phyloP scores from a whole-genome alignment of 2,797 vertebrate genomes.

The Scolopax bukidnonensis region DNA sequence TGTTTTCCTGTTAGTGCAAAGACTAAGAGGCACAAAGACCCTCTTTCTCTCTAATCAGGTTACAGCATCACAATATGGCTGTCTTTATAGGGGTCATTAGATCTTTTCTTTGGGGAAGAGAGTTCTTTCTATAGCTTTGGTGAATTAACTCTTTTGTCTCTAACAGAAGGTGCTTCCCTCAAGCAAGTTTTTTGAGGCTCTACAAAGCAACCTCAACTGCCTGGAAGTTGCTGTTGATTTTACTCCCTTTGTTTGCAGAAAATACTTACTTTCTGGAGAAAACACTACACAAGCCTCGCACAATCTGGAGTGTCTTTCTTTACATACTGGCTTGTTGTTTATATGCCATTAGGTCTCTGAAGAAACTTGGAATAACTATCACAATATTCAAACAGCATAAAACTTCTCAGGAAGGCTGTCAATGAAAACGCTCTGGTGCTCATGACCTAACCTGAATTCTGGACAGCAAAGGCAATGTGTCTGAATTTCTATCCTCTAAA shows the following conservation, averaged over 20 bases:
- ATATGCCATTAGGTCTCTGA: neutral
- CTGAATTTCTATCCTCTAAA: neutral
- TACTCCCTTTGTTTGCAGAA: neutral
- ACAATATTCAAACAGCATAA: neutral
- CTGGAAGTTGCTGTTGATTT: conserved; percentile 40
- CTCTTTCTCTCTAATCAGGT: conserved; percentile 47
- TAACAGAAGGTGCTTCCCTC: conserved; percentile 44
- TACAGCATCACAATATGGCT: conserved; percentile 48
- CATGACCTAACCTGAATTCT: neutral
- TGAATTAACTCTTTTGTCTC: conserved; percentile 62
- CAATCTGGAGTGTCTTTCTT: neutral
- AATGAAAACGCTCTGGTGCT: neutral
- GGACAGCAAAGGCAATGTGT: rapidly evolving
- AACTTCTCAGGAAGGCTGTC: neutral
- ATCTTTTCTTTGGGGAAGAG: conserved; percentile 35
- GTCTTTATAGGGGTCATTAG: conserved; percentile 62
- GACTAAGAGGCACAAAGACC: conserved; percentile 36
- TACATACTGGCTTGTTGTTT: neutral
- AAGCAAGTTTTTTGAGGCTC: conserved; percentile 4
- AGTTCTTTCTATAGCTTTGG: conserved; percentile 8
- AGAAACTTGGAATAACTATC: neutral
- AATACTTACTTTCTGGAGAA: neutral
- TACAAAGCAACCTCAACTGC: neutral
- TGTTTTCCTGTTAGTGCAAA: conserved; percentile 37
- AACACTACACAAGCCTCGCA: neutral